Conservation (phyloP, 2,888 invertebrate genomes). For the Patella pellucida region DNA sequence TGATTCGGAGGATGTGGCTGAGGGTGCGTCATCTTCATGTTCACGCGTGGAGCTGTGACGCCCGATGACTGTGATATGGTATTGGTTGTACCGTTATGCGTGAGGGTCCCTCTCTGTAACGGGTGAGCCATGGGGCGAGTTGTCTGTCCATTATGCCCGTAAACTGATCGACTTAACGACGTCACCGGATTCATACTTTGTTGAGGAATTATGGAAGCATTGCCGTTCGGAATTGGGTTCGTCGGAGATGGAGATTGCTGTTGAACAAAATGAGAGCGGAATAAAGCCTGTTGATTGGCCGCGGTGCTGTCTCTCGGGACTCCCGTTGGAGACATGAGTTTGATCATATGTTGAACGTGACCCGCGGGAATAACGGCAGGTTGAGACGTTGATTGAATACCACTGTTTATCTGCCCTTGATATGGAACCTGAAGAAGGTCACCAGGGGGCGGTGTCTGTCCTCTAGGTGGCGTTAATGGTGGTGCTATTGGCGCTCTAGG, state of each 20-base stretch:
- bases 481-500: constrained; percentile 51
- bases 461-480: constrained; percentile 33
- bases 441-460: constrained; percentile 47
- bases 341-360: constrained; percentile 80
- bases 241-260: constrained; percentile 12
- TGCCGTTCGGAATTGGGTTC: background rate
- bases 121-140: background rate
- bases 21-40: background rate
- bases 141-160: background rate
- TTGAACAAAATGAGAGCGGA: constrained; percentile 14
- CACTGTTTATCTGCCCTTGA: constrained; percentile 1
- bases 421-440: constrained; percentile 25
- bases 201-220: background rate
- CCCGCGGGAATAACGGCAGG: constrained; percentile 61
- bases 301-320: constrained; percentile 65
- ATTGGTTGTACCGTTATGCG: background rate
- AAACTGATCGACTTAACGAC: background rate
- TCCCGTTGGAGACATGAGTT: constrained; percentile 81
- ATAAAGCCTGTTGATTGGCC: constrained; percentile 71
- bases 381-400: background rate
- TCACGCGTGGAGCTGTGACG: background rate
- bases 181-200: constrained; percentile 1
- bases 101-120: background rate
- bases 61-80: constrained; percentile 1
- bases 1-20: background rate